Conservation (phyloP, 2,797 vertebrate species). For the Podarcis siculus region DNA sequence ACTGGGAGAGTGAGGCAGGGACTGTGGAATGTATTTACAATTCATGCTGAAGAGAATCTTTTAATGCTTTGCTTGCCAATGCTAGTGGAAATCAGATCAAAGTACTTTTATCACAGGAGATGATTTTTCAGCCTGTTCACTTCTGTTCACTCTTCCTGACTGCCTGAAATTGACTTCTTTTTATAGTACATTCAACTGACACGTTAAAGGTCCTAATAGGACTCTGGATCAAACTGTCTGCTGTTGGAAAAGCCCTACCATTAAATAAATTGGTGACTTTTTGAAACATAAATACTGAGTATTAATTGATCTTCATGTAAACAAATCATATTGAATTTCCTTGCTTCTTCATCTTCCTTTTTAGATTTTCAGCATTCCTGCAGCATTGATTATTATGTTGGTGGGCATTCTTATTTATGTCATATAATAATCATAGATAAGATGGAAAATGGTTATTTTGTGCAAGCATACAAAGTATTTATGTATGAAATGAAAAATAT, state of each 20-base stretch:
- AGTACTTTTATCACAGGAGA: neutral
- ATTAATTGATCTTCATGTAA: neutral
- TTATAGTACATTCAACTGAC: neutral
- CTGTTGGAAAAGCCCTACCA: neutral
- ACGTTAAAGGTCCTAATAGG: neutral
- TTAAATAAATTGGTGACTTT: conserved; percentile 17
- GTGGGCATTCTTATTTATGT: neutral
- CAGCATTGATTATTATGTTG: neutral
- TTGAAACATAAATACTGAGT: neutral
- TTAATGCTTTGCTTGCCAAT: neutral
- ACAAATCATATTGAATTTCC: neutral
- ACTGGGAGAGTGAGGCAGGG: neutral
- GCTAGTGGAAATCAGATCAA: conserved; percentile 29
- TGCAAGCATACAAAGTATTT: neutral
- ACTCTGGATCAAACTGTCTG: neutral
- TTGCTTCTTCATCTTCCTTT: conserved; percentile 24
- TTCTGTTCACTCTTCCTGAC: conserved; percentile 9
- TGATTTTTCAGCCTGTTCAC: neutral
- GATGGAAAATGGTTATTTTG: neutral
- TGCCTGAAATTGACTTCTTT: neutral
- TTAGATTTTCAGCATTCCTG: neutral
- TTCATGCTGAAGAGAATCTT: conserved; percentile 8
- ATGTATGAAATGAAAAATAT: neutral
- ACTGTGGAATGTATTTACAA: neutral
- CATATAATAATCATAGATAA: neutral